Conservation (phyloP, 2,113 vertebrate species). For the Trogon melanurus region DNA sequence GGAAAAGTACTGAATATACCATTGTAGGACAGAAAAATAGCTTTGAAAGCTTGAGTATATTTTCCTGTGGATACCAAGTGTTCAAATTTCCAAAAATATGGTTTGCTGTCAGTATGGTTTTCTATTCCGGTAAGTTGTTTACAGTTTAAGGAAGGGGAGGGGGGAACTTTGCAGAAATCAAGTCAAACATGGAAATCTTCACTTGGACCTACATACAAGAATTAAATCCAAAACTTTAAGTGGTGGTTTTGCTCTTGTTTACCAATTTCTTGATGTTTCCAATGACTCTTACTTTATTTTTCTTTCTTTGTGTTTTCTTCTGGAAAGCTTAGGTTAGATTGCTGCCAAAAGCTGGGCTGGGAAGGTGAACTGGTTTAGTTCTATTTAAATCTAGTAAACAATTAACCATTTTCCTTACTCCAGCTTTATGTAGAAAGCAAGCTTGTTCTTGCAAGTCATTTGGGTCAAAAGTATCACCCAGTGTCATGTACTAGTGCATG, state of each 20-base stretch:
- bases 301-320: background rate
- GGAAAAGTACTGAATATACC: slow-evolving; percentile 69
- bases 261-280: background rate
- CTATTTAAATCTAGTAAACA: slow-evolving; percentile 21
- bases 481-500: background rate
- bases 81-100: slow-evolving; percentile 75
- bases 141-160: background rate
- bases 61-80: slow-evolving; percentile 70
- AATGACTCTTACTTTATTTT: background rate
- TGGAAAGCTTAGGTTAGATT: background rate
- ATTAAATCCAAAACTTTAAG: slow-evolving; percentile 27
- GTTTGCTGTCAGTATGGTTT: slow-evolving; percentile 66
- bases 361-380: slow-evolving; percentile 33
- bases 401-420: slow-evolving; percentile 35
- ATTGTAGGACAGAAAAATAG: slow-evolving; percentile 67
- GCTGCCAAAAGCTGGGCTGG: slow-evolving; percentile 32
- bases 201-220: slow-evolving; percentile 5
- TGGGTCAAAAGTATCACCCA: background rate
- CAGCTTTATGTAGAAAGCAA: background rate
- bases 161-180: slow-evolving; percentile 45
- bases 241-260: slow-evolving; percentile 31
- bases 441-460: background rate
- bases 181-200: slow-evolving; percentile 16
- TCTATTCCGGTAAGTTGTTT: slow-evolving; percentile 74
- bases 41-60: slow-evolving; percentile 68